Evolutionary conservation across 2,113 vertebrate genomes (phyloP).

Genomic region (Potamarius usumacintae): DNA sequence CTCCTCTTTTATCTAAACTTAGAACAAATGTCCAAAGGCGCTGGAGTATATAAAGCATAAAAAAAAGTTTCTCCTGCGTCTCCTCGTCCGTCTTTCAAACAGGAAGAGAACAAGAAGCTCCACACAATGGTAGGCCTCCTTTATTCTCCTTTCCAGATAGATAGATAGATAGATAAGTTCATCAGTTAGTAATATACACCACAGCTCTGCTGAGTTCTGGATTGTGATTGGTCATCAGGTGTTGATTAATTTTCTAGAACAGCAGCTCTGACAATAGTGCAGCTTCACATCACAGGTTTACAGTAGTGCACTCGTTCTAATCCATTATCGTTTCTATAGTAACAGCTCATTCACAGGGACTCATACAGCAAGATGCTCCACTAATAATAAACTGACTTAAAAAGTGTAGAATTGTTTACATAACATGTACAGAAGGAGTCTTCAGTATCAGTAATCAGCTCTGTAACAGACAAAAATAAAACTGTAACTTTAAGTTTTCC

Average conservation of each 20-base stretch:
- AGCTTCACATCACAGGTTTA: not conserved
- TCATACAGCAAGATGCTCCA: no score
- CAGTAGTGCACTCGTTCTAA: not conserved
- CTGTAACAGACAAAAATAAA: not conserved
- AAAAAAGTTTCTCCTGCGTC: conserved; percentile 37
- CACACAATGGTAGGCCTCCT: conserved; percentile 59
- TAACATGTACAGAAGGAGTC: not conserved
- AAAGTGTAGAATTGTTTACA: not conserved
- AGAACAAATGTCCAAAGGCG: conserved; percentile 52
- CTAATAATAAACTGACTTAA: not conserved
- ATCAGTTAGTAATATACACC: not conserved
- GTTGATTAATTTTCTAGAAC: not conserved
- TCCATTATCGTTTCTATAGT: not conserved
- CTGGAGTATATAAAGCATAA: conserved; percentile 59
- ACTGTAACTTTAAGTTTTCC: not conserved
- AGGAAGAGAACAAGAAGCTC: conserved; percentile 46
- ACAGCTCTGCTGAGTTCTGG: not conserved
- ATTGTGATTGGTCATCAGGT: not conserved
- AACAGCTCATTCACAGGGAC: not conserved
- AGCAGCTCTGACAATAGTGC: not conserved
- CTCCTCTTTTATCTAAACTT: conserved; percentile 63
- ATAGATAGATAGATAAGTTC: not conserved
- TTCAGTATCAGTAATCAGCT: not conserved
- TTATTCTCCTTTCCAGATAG: not conserved
- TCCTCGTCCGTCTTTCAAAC: conserved; percentile 37